These are phyloP conservation scores for Habropoda laboriosa DNA, from an alignment of 1,140 invertebrate species.

Conservation along the genomic window DNA sequence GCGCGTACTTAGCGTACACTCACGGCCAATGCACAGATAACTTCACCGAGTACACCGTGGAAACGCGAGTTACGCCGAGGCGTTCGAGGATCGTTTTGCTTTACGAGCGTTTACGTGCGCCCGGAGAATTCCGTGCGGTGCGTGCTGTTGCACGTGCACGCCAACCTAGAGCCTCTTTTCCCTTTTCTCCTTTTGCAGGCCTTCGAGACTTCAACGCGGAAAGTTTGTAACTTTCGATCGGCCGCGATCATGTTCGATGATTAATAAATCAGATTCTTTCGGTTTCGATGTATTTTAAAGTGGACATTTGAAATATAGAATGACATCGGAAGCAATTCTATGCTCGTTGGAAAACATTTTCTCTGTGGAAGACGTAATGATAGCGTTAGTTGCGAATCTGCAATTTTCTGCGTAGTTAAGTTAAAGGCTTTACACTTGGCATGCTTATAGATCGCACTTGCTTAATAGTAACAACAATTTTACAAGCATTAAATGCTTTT, in stretches of 20 bases:
- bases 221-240: not conserved
- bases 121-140: conserved; percentile 32
- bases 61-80: conserved; percentile 64
- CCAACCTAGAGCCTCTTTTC: not conserved
- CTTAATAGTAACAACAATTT: not conserved
- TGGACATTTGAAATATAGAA: not conserved
- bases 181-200: not conserved
- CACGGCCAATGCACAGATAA: conserved; percentile 71
- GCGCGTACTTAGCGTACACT: conserved; percentile 65
- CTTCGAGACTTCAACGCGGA: not conserved
- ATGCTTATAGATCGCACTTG: not conserved
- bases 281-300: not conserved
- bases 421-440: not conserved
- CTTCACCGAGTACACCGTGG: conserved; percentile 40
- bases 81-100: conserved; percentile 71
- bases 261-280: not conserved
- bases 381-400: conserved; percentile 3
- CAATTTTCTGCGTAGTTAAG: conserved; percentile 10
- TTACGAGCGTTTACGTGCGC: conserved; percentile 64
- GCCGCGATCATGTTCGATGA: not conserved
- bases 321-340: not conserved
- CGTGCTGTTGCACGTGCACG: conserved; percentile 24
- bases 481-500: not conserved
- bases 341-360: not conserved
- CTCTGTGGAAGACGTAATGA: not conserved